These are phyloP conservation scores for Laticauda laticaudata DNA, from an alignment of 2,113 vertebrate genomes.

Conservation along the genomic window DNA sequence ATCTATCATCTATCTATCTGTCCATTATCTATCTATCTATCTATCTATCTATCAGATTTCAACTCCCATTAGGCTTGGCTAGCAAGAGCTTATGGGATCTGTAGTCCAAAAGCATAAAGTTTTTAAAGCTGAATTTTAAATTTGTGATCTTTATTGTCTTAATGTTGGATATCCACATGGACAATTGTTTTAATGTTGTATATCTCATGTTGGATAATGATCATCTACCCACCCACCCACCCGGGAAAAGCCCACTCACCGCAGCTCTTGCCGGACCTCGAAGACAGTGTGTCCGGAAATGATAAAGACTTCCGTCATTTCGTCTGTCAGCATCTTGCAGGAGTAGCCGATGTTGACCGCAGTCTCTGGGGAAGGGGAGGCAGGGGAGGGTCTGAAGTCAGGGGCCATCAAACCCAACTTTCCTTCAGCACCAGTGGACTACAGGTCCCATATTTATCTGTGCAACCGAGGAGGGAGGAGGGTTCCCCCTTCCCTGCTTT, in stretches of 20 bases:
- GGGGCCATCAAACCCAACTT: not conserved
- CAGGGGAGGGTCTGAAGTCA: not conserved
- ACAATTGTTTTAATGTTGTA: too few species aligned
- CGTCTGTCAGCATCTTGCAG: slow-evolving; percentile 93
- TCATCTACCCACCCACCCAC: too few species aligned
- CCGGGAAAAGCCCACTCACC: slow-evolving; percentile 66
- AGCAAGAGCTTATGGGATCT: too few species aligned
- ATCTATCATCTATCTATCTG: too few species aligned
- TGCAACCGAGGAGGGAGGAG: not conserved
- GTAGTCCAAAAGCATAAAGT: too few species aligned
- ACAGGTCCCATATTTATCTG: not conserved
- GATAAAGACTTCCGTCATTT: slow-evolving; percentile 88
- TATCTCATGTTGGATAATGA: too few species aligned
- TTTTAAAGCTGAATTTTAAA: too few species aligned
- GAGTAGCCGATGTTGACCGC: slow-evolving; percentile 95
- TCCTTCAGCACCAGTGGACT: not conserved
- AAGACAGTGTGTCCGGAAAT: slow-evolving; percentile 87
- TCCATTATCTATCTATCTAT: too few species aligned
- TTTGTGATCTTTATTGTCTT: too few species aligned
- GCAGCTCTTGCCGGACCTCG: slow-evolving; percentile 88
- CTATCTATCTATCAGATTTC: too few species aligned
- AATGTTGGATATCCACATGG: too few species aligned
- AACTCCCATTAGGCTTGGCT: too few species aligned
- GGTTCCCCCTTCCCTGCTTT: not conserved
- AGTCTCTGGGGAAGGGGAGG: slow-evolving; percentile 75